A percentile compares a stretch with the other conserved stretches of the same genome.
Evolutionary conservation across 2,113 vertebrate species (phyloP).

Genomic region (Ophthalmolycus amberensis): DNA sequence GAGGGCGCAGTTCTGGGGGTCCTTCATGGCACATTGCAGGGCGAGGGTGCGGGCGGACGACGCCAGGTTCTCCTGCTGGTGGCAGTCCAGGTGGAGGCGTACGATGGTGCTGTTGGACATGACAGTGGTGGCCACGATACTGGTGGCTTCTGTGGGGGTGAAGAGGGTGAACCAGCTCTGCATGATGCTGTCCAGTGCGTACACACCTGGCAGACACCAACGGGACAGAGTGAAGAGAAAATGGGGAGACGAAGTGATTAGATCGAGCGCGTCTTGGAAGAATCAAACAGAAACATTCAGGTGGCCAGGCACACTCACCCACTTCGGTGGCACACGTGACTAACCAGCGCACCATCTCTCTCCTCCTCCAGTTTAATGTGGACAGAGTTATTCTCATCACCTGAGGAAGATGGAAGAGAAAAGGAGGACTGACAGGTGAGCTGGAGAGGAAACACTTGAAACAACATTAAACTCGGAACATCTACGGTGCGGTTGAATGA

Average conservation of each 20-base stretch:
- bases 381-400: slow-evolving; percentile 99
- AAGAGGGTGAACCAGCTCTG: slow-evolving; percentile 99
- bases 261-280: not conserved
- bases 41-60: slow-evolving; percentile 95
- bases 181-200: slow-evolving; percentile 97
- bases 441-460: not conserved
- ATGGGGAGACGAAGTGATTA: not conserved
- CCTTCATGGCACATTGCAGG: slow-evolving; percentile 98
- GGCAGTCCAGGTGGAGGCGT: slow-evolving; percentile 96
- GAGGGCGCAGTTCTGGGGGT: slow-evolving; percentile 97
- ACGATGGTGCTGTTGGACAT: slow-evolving; percentile 98
- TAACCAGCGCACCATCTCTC: slow-evolving; percentile 99
- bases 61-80: slow-evolving; percentile 96
- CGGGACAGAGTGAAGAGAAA: not conserved
- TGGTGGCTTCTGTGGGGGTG: slow-evolving; percentile 98
- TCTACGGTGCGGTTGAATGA: not conserved
- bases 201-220: slow-evolving; percentile 83
- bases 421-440: not conserved
- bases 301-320: slow-evolving; percentile 83
- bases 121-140: slow-evolving; percentile 96
- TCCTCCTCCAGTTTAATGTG: slow-evolving; percentile 97
- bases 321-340: slow-evolving; percentile 99
- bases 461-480: not conserved
- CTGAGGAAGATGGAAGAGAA: slow-evolving; percentile 70
- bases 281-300: not conserved